Conservation (phyloP, 2,113 vertebrate species). For the Vimba vimba region DNA sequence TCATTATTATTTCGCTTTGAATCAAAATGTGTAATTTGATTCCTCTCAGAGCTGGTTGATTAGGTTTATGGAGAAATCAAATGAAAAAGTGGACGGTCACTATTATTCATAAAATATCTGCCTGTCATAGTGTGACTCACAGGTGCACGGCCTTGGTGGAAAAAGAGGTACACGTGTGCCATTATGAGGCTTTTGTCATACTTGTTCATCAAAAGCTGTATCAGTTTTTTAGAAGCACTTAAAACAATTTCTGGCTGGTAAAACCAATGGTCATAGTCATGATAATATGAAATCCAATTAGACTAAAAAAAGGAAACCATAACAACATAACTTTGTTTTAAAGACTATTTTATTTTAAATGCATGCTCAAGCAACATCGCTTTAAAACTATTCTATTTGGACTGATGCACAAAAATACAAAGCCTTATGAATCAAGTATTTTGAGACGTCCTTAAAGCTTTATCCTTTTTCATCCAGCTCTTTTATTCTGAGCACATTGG, state of each 20-base stretch:
- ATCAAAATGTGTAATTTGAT: neutral
- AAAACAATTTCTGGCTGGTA: neutral
- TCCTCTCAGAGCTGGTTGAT: neutral
- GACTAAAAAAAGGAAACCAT: neutral
- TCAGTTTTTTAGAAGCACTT: constrained; percentile 2
- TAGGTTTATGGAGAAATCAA: neutral
- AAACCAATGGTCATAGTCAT: constrained; percentile 5
- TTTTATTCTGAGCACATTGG: neutral
- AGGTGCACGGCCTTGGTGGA: neutral
- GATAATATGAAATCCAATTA: constrained; percentile 4
- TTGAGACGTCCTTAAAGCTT: neutral
- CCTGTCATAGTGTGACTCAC: neutral
- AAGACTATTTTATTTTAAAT: neutral
- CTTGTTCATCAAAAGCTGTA: neutral
- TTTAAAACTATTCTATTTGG: no score
- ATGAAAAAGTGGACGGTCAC: neutral
- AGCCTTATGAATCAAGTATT: neutral
- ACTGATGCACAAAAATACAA: neutral
- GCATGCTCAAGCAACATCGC: no score
- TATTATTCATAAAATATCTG: constrained; percentile 1
- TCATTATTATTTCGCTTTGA: neutral
- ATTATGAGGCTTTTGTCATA: constrained; percentile 10
- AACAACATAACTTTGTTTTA: neutral
- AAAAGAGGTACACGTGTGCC: neutral
- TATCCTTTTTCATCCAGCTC: neutral